phyloP scores from a whole-genome alignment of 2,888 invertebrate genomes.

The Noctuana brunneofusca region DNA sequence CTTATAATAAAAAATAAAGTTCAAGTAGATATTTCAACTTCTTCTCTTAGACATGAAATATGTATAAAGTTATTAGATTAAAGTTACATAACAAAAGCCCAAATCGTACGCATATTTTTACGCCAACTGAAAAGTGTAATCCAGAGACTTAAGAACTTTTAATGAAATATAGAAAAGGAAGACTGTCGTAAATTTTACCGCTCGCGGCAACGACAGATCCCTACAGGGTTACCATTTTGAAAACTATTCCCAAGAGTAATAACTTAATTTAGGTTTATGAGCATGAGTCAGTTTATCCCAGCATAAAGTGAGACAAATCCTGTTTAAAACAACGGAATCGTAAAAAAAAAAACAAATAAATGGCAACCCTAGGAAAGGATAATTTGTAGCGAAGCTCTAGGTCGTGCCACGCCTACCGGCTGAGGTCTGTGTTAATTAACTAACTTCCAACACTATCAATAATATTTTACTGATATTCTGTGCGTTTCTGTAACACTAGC shows the following conservation, averaged over 20 bases:
- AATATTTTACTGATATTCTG: too few relatives aligned
- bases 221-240: neutral
- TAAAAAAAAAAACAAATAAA: neutral
- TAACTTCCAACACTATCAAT: conserved; percentile 39
- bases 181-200: conserved; percentile 52
- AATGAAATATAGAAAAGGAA: conserved; percentile 58
- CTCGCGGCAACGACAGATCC: conserved; percentile 38
- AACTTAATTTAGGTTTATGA: neutral
- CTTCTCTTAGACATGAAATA: conserved; percentile 18
- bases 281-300: neutral
- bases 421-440: conserved; percentile 43
- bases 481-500: too few relatives aligned
- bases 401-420: conserved; percentile 13
- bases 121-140: conserved; percentile 51
- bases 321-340: too few relatives aligned
- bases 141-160: conserved; percentile 54
- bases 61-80: conserved; percentile 26
- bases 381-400: conserved; percentile 26
- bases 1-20: neutral
- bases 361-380: conserved; percentile 8
- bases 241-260: neutral
- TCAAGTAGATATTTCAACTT: neutral
- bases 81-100: conserved; percentile 24
- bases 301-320: too few relatives aligned
- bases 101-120: conserved; percentile 45